phyloP scores from a whole-genome alignment of 2,888 invertebrate genomes.

The Nomada fucata region DNA sequence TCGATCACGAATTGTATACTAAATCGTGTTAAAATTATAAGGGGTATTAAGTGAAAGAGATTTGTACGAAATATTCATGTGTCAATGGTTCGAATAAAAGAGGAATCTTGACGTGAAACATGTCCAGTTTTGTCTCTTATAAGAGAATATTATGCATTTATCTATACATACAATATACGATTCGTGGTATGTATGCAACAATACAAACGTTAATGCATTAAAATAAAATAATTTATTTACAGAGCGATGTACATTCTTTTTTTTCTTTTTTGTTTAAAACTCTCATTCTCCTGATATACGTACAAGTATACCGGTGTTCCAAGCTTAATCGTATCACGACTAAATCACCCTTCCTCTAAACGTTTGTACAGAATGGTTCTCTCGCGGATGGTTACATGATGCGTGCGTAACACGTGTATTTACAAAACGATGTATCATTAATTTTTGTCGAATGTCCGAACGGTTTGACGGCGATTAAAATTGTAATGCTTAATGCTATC shows the following conservation, averaged over 20 bases:
- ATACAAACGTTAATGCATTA: constrained; percentile 60
- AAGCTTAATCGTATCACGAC: constrained; percentile 46
- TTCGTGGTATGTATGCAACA: constrained; percentile 36
- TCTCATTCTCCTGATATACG: constrained; percentile 39
- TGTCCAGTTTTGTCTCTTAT: neutral
- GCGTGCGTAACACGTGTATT: constrained; percentile 45
- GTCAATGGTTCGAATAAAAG: constrained; percentile 37
- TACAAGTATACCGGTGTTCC: constrained; percentile 51
- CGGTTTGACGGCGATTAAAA: constrained; percentile 33
- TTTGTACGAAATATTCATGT: constrained; percentile 31
- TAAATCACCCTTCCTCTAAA: constrained; percentile 51
- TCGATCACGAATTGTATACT: constrained; percentile 6
- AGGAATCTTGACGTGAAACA: neutral
- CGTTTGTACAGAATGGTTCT: constrained; percentile 54
- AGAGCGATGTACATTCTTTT: constrained; percentile 61
- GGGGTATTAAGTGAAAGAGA: neutral
- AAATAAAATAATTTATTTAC: constrained; percentile 73
- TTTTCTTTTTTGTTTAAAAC: constrained; percentile 43
- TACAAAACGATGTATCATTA: constrained; percentile 35
- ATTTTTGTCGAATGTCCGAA: neutral
- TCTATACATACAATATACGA: neutral
- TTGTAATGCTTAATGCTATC: constrained; percentile 47
- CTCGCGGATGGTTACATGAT: constrained; percentile 27
- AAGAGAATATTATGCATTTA: neutral
- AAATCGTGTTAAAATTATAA: neutral